Conservation (phyloP, 2,888 invertebrate genomes). For the Sylvicola cinctus region DNA sequence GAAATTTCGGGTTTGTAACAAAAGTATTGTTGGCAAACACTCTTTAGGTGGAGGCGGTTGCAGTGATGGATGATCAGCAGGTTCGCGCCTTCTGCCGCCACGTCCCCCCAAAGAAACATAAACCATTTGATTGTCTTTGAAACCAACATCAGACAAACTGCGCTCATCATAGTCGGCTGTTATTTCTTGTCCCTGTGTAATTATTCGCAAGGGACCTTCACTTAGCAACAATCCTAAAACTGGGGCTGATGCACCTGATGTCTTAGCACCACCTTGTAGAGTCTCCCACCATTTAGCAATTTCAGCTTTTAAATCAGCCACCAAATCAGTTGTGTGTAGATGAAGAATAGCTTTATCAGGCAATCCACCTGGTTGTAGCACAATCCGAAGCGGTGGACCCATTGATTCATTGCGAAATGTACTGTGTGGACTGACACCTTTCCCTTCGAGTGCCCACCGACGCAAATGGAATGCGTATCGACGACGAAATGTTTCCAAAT, state of each 20-base stretch:
- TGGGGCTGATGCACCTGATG: constrained; percentile 25
- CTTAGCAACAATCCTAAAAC: constrained; percentile 47
- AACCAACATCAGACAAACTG: constrained; percentile 74
- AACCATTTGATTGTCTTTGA: constrained; percentile 84
- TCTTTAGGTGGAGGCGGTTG: constrained; percentile 73
- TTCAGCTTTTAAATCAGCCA: constrained; percentile 82
- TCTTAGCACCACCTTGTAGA: constrained; percentile 21
- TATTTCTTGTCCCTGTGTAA: constrained; percentile 83
- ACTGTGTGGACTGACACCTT: constrained; percentile 55
- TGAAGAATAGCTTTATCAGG: constrained; percentile 67
- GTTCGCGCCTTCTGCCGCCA: constrained; percentile 28
- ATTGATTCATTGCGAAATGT: constrained; percentile 27
- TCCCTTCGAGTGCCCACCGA: constrained; percentile 71
- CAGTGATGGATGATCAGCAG: constrained; percentile 58
- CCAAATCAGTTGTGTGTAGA: constrained; percentile 66
- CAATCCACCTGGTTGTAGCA: constrained; percentile 74
- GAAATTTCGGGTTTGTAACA: constrained; percentile 73
- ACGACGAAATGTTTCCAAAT: constrained; percentile 77
- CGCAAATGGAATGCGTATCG: constrained; percentile 76
- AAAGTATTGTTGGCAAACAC: constrained; percentile 62
- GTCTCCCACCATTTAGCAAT: constrained; percentile 91
- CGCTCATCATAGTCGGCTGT: constrained; percentile 86
- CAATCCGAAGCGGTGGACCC: constrained; percentile 50
- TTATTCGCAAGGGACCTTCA: constrained; percentile 76
- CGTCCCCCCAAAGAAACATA: constrained; percentile 73